Base-by-base conservation (phyloP, 1,140 invertebrate species). In the Microplitis mediator region DNA sequence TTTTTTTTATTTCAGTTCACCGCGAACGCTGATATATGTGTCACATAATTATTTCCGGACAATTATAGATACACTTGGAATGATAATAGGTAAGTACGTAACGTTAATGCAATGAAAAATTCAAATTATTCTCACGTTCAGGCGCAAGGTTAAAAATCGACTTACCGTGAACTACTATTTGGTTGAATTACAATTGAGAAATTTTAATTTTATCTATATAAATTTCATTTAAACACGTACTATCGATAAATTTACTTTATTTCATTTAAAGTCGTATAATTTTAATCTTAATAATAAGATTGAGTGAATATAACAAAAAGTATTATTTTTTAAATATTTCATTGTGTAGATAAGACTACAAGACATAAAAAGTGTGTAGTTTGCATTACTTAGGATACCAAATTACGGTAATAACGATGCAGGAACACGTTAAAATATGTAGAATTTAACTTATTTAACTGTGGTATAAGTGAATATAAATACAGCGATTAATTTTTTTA, bases 91-190 rank as follows among this genome's bases (percentile, higher is more conserved):
- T 23, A 23, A 31, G 9, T 2, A 16, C 16, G 35, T 13, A 35
- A 36, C 11, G 32, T 35, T n/a, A 31, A 23, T 60, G 14, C 31
- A 60, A 62, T n/a, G 60, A 35, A 11, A 62, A 62, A 62, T 62
- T 62, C 60, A 62, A 62, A 62, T 62, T 35, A 14, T 62, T 36
- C 35, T 8, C 60, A 62, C 60, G 60, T 62, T 62, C 60, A 34
- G 13, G 34, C 60, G 60, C 60, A 31, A 62, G 60, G 60, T 62
- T 34, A 62, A 34, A 35, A 62, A 39, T 62, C 35, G 56, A 35
- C 60, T 14, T 31, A n/a, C 60, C 14, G 32, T 62, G 60, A 35
- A 39, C 32, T n/a, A n/a, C 34, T 35, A 35, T n/a, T 14, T 35
- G 34, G n/a, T 62, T 11, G 5, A 35, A n/a, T 62, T 54, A 23